A percentile compares a stretch with the other conserved stretches of the same genome.
Evolutionary conservation across 1,140 invertebrate species (phyloP).

Genomic region (Ostrea denselamellosa): DNA sequence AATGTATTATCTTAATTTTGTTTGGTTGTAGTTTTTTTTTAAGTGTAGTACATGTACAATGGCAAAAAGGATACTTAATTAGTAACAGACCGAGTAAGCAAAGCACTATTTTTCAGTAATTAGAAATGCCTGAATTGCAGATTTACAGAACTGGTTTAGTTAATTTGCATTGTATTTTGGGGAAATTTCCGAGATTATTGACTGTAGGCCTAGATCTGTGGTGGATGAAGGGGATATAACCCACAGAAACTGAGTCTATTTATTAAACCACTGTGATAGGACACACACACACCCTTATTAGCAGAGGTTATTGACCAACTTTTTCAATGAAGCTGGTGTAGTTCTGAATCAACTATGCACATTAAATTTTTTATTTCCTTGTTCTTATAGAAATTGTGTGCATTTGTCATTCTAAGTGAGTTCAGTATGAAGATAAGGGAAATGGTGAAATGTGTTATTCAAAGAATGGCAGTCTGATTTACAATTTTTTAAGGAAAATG

Average conservation of each 20-base stretch:
- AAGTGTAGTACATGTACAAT: background rate
- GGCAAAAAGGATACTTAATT: background rate
- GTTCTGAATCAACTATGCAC: conserved; percentile 22
- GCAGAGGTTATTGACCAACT: background rate
- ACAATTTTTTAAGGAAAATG: background rate
- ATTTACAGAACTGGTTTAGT: background rate
- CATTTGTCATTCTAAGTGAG: background rate
- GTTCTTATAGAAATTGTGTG: background rate
- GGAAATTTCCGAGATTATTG: background rate
- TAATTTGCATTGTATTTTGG: background rate
- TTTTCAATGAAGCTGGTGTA: conserved; percentile 4
- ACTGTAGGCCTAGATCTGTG: background rate
- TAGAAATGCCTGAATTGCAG: background rate
- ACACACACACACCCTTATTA: background rate
- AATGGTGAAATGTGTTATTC: background rate
- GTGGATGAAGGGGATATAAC: background rate
- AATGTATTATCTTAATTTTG: conserved; percentile 5
- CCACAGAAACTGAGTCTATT: background rate
- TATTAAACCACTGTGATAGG: conserved; percentile 17
- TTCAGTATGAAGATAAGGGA: background rate
- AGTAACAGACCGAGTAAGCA: background rate
- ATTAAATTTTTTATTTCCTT: background rate
- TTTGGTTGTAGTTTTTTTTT: conserved; percentile 31
- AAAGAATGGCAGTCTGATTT: background rate
- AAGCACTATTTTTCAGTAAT: background rate